phyloP scores from a whole-genome alignment of 2,113 vertebrate genomes.

The Bos javanicus region DNA sequence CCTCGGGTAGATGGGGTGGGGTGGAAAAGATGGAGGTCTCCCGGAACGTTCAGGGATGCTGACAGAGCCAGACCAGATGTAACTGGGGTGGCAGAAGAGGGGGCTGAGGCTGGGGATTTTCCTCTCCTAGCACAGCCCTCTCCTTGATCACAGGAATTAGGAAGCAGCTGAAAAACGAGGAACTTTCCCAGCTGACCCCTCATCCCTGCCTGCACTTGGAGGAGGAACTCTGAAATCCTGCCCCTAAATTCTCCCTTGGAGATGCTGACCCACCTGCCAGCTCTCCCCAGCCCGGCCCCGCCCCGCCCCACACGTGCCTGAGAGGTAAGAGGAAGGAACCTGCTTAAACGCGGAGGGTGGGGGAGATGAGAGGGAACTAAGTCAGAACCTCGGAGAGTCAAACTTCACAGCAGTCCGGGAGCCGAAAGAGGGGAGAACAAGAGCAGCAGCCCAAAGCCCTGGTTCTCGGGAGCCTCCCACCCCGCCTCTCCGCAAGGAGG shows the following conservation, averaged over 20 bases:
- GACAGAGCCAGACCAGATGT: not conserved
- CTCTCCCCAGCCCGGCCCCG: not conserved
- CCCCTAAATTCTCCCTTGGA: not conserved
- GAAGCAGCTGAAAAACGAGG: not conserved
- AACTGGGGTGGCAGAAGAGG: not conserved
- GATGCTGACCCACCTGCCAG: slow-evolving; percentile 39
- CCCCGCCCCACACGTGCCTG: slow-evolving; percentile 35
- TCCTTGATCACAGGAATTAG: not conserved
- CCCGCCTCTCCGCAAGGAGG: slow-evolving; percentile 48
- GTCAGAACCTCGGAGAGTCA: not conserved
- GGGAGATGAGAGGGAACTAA: not conserved
- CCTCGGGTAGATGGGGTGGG: not conserved
- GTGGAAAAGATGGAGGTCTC: not conserved
- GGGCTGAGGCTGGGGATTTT: slow-evolving; percentile 25
- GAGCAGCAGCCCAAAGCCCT: not conserved
- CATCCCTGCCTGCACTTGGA: not conserved
- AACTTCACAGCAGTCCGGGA: slow-evolving; percentile 46
- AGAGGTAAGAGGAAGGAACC: not conserved
- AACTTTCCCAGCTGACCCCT: slow-evolving; percentile 28
- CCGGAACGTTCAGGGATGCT: not conserved
- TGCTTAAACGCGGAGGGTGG: not conserved
- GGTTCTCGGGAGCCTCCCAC: slow-evolving; percentile 38
- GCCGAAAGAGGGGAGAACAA: not conserved
- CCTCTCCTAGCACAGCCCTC: not conserved
- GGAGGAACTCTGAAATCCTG: not conserved